Conservation (phyloP, 2,113 vertebrate species). For the Tetrao urogallus region DNA sequence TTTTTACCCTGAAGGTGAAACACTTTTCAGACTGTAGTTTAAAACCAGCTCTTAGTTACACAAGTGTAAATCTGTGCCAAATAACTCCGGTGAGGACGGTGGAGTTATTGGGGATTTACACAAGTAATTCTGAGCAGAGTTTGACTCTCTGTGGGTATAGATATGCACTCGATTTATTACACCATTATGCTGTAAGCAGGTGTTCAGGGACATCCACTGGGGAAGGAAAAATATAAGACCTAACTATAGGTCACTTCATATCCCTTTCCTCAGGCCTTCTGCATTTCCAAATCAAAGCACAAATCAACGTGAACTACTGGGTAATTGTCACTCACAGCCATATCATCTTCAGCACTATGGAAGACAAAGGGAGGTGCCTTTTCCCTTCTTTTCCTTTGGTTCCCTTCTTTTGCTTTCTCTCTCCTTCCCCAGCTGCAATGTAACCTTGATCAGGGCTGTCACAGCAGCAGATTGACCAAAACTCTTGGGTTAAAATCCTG, state of each 20-base stretch:
- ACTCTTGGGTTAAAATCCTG: constrained; percentile 17
- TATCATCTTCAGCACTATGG: not conserved
- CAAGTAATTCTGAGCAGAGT: constrained; percentile 57
- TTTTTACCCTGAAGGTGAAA: constrained; percentile 58
- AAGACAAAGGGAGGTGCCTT: not conserved
- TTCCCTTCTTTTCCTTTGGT: not conserved
- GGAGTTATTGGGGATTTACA: constrained; percentile 69
- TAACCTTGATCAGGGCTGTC: not conserved
- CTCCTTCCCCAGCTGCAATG: not conserved
- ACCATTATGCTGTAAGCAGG: constrained; percentile 31
- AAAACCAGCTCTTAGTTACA: constrained; percentile 46
- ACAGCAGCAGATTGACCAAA: not conserved
- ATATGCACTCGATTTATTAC: constrained; percentile 64
- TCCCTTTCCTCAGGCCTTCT: constrained; percentile 38
- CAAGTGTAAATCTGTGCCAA: constrained; percentile 69
- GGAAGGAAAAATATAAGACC: constrained; percentile 46
- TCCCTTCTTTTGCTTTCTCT: not conserved
- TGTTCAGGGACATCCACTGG: constrained; percentile 39
- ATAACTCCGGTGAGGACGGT: constrained; percentile 7
- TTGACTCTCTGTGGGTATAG: constrained; percentile 57
- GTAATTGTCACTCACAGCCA: constrained; percentile 18
- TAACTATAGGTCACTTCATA: constrained; percentile 49
- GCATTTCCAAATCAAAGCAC: constrained; percentile 60
- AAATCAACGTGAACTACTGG: constrained; percentile 50
- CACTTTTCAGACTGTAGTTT: constrained; percentile 31